Percentiles rank a stretch among this genome's conserved stretches.
phyloP scores from a whole-genome alignment of 2,797 vertebrate genomes.

The Gymnopithys bicolor region DNA sequence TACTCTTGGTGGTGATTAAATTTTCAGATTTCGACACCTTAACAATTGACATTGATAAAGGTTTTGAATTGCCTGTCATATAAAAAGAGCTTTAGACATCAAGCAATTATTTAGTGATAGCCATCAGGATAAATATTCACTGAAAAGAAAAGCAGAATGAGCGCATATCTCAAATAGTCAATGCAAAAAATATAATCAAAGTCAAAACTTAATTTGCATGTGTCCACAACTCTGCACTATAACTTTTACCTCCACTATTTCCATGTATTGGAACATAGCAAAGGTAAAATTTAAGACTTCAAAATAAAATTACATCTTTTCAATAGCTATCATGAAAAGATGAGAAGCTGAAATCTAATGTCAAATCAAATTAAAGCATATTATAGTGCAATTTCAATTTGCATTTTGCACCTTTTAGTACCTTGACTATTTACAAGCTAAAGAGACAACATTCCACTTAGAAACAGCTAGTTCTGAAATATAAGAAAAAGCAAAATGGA shows the following conservation, averaged over 20 bases:
- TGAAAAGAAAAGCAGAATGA: constrained; percentile 53
- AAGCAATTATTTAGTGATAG: constrained; percentile 77
- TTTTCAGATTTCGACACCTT: constrained; percentile 74
- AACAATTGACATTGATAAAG: constrained; percentile 76
- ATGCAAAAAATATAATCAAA: constrained; percentile 70
- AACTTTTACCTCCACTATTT: constrained; percentile 69
- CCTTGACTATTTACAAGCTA: neutral
- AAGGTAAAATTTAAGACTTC: constrained; percentile 76
- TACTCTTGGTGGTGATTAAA: constrained; percentile 55
- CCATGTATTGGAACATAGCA: constrained; percentile 15
- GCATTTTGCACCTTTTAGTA: constrained; percentile 36
- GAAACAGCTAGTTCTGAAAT: neutral
- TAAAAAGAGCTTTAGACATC: constrained; percentile 69
- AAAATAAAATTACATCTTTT: constrained; percentile 73
- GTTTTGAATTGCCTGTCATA: constrained; percentile 61
- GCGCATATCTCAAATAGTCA: constrained; percentile 41
- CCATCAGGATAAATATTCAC: constrained; percentile 60
- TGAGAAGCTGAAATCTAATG: constrained; percentile 52
- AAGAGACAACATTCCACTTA: neutral
- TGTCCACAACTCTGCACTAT: constrained; percentile 68
- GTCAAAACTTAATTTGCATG: constrained; percentile 80
- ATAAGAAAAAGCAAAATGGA: neutral
- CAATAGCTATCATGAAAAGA: constrained; percentile 65
- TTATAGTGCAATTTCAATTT: constrained; percentile 41
- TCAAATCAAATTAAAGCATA: constrained; percentile 67